These are phyloP conservation scores for Montipora foliosa DNA, from an alignment of 64 coral and sea anemone species.

Conservation along the genomic window DNA sequence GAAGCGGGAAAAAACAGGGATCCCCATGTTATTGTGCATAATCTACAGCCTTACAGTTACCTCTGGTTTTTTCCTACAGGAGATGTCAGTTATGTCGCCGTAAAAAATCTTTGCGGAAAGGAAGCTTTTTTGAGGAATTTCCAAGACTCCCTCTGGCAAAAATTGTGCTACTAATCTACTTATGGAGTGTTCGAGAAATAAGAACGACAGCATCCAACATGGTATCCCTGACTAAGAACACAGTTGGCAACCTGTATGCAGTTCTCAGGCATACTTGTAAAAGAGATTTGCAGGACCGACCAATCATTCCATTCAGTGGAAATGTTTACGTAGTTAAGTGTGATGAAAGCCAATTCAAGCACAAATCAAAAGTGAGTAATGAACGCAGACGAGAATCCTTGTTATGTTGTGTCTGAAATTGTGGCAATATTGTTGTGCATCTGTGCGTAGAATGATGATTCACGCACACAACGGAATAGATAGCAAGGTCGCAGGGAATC, in stretches of 20 bases:
- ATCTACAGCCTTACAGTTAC: no score
- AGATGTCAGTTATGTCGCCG: background rate
- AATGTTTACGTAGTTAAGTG: background rate
- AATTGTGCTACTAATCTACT: no score
- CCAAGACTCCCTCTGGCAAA: background rate
- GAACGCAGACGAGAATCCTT: background rate
- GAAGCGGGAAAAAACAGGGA: no score
- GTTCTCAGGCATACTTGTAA: background rate
- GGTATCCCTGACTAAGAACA: background rate
- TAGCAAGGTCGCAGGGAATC: no score
- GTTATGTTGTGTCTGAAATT: background rate
- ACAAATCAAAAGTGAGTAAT: constrained; percentile 33
- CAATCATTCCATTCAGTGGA: constrained; percentile 16
- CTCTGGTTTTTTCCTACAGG: background rate
- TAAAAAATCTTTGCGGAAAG: background rate
- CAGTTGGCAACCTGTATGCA: background rate
- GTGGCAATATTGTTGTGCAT: background rate
- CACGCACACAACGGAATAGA: background rate
- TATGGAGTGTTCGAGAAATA: no score
- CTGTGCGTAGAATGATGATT: no score
- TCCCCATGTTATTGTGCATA: no score
- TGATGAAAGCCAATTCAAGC: constrained; percentile 60
- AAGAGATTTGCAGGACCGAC: constrained; percentile 11
- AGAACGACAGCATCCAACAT: no score
- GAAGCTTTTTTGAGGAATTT: constrained; percentile 15